Evolutionary conservation across 2,113 vertebrate species (phyloP), one percentile per base, ranked within the genome.

Genomic region (Spea multiplicata): DNA sequence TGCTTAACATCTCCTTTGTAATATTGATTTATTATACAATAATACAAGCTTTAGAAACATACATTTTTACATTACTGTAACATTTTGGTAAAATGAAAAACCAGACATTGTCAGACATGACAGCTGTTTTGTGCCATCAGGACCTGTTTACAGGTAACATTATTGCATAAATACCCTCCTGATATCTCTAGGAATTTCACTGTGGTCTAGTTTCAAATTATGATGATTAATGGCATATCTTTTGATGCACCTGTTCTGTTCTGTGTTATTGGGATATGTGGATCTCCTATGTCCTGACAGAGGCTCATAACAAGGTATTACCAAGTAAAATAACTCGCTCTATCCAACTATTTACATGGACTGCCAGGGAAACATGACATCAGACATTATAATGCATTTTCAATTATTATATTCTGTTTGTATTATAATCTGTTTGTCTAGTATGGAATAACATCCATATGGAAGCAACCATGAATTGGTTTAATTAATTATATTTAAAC

Each of bases 91-190:
- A 5, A 61, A 16, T 61, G 53, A 8, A 52, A 70, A 64, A 55
- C 64, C 44, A 61, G 46, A n/a, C 16, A 3, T n/a, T 75, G 74
- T 44, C 74, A 75, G 55, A 49, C 6, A 45, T 70, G 75, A 77
- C 75, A 77, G 75, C 53, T 70, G 67, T 30, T 57, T 55, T 4
- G 12, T 53, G 44, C 75, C 75, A 55, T 59, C 44, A 59, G 75
- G 75, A 5, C 66, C 53, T 70, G 52, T 61, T 76, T 76, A 67
- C 67, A 70, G 75, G 66, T 45, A 76, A 47, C 52, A 69, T 59
- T 61, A 52, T 61, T 76, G 46, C 44, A 3, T 69, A 76, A 76
- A 76, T 70, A 55, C 66, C 75, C 75, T 49, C 67, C 75, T 76
- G 66, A 69, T 76, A 68, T 66, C 64, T 66, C 62, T 67, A 14